These are phyloP conservation scores for Drosophila auraria DNA, from an alignment of 1,140 invertebrate species.

Conservation along the genomic window DNA sequence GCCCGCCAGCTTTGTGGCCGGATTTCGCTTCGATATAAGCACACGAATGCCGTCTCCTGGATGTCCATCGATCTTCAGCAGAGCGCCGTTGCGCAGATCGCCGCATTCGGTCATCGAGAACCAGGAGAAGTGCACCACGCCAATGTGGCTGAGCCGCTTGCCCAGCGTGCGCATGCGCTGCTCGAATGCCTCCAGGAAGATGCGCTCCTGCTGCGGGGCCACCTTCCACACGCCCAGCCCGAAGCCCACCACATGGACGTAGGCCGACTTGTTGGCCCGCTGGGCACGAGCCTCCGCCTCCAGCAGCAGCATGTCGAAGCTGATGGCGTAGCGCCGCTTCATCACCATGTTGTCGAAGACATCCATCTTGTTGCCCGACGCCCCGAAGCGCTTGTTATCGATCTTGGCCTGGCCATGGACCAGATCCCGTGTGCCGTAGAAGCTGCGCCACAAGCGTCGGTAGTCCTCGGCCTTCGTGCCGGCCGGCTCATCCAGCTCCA, in stretches of 20 bases:
- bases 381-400: slow-evolving; percentile 57
- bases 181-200: slow-evolving; percentile 80
- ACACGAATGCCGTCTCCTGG: slow-evolving; percentile 65
- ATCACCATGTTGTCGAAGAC: slow-evolving; percentile 78
- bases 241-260: slow-evolving; percentile 80
- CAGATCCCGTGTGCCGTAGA: slow-evolving; percentile 62
- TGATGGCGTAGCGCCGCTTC: slow-evolving; percentile 79
- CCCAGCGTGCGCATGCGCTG: slow-evolving; percentile 70
- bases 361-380: slow-evolving; percentile 56
- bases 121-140: slow-evolving; percentile 81
- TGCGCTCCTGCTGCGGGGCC: slow-evolving; percentile 73
- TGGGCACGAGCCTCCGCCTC: slow-evolving; percentile 63
- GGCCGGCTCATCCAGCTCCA: slow-evolving; percentile 6
- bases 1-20: slow-evolving; percentile 51
- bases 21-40: slow-evolving; percentile 74
- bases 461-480: slow-evolving; percentile 49
- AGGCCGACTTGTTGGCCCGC: slow-evolving; percentile 49
- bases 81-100: slow-evolving; percentile 51
- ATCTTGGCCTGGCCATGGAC: slow-evolving; percentile 50
- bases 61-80: slow-evolving; percentile 55
- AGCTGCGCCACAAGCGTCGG: slow-evolving; percentile 63
- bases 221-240: slow-evolving; percentile 81
- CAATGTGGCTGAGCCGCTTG: slow-evolving; percentile 56
- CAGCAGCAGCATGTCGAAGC: slow-evolving; percentile 73
- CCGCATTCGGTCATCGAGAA: slow-evolving; percentile 59